These are phyloP conservation scores for Geotrypetes seraphini DNA, from an alignment of 2,797 vertebrate species.

Conservation along the genomic window DNA sequence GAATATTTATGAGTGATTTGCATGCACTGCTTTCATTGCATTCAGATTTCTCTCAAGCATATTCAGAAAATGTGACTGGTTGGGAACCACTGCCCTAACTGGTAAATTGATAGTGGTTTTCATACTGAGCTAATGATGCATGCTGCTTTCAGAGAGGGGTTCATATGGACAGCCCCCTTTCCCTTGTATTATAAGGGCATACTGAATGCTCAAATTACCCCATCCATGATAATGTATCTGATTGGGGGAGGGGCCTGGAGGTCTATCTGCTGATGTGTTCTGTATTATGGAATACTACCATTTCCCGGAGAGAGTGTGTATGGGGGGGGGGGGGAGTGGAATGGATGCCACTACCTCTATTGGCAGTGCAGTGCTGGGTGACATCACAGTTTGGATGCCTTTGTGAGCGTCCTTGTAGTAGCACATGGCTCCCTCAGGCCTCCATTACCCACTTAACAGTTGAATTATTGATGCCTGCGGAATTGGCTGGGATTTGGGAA, in stretches of 20 bases:
- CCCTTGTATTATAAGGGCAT: too few relatives aligned
- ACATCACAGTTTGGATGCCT: constrained; percentile 17
- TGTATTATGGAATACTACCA: constrained; percentile 23
- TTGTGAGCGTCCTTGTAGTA: constrained; percentile 14
- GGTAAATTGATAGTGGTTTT: too few relatives aligned
- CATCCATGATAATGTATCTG: too few relatives aligned
- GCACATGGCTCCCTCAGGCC: constrained; percentile 22
- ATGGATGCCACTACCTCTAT: not conserved
- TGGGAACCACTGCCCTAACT: too few relatives aligned
- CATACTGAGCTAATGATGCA: not conserved
- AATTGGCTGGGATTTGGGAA: constrained; percentile 53
- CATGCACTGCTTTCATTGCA: too few relatives aligned
- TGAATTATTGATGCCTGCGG: constrained; percentile 56
- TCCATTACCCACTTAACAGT: constrained; percentile 51
- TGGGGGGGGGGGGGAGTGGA: not conserved
- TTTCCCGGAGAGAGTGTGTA: not conserved
- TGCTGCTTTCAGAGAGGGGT: not conserved
- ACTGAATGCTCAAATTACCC: too few relatives aligned
- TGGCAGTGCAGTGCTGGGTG: not conserved
- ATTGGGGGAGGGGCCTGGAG: constrained; percentile 14
- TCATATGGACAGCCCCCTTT: constrained; percentile 9
- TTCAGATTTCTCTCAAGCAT: too few relatives aligned
- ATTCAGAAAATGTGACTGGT: too few relatives aligned
- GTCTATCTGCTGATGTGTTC: constrained; percentile 6
- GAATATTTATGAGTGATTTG: too few relatives aligned